Base-by-base conservation (phyloP, 2,888 invertebrate species). In the Lampropteryx suffumata region DNA sequence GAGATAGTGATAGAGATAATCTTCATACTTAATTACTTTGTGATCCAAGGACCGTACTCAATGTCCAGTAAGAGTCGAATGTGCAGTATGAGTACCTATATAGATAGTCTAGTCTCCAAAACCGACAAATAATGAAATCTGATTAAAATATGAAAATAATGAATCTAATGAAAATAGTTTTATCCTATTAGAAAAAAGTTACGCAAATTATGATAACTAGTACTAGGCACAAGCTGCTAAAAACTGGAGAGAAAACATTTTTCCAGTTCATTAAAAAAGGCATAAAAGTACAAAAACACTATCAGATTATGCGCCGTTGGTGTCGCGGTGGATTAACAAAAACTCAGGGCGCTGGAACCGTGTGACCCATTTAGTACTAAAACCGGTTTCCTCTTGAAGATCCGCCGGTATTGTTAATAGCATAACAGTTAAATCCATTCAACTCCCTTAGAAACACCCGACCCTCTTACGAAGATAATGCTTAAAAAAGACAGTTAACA, bases 341-440 rank as follows among this genome's bases (percentile, higher is more conserved):
- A 84, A 84, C 76, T 75, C 75, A 71, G 77, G 83, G 80, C 79
- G 78, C 76, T 79, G 79, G 75, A 84, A 88, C 88, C 89, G 90
- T 90, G 90, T 88, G 89, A 90, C 89, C 90, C 89, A 89, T 90
- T 89, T 88, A 86, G 79, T 66, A 71, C 75, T 77, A 76, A 76
- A 88, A 90, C 90, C 90, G 90, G 90, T 90, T 89, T 85, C 75
- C 77, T 84, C 86, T 83, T 83, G 78, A 84, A 84, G 86, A 84
- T 79, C 74, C 76, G 71, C 73, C 76, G 78, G 75, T 72, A 84
- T 90, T 88, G 88, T 90, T 83, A 78, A 73, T 80, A 69, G 76
- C 73, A 82, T 75, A 84, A 83, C 81, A 86, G 84, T 84, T 84
- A 84, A 86, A 84, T 73, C 84, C 77, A 84, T 87, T 84, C 75